Evolutionary conservation across 2,888 invertebrate genomes (phyloP), one percentile per base, ranked within the genome.

Genomic region (Cataglyphis albicans): DNA sequence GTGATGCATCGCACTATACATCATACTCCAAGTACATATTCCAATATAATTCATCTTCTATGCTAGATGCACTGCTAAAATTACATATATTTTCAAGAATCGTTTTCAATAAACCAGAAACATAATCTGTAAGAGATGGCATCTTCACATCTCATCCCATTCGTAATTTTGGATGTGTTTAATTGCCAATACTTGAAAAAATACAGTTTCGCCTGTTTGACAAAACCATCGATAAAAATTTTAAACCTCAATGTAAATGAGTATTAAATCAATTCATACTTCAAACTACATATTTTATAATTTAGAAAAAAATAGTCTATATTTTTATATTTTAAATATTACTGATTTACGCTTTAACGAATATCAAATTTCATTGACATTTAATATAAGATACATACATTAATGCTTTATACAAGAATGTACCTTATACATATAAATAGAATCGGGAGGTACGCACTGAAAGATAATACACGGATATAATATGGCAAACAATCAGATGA

Each of bases 401-500:
- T 48, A 15, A 44, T 44, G 41, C 12, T 44, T 44, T 44, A n/a
- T 57, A 44, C 0, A 55, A 35, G 55, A 35, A 38, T 21, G 6
- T 12, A 57, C 1, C 18, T 55, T 12, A 2, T 7, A 7, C 7
- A 38, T 25, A 55, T 18, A 3, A 6, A 7, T 21, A 57, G 10
- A 38, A 41, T 21, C 32, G 41, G 3, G 12, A 48, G n/a, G n/a
- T 48, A 32, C 15, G 38, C 65, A 10, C 6, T 21, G 18, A 10
- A 68, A 44, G 21, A 35, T 67, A 67, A 78, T 18, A 44, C 48
- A 67, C 18, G 18, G 9, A 67, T 25, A 7, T 44, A 25, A 44
- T 18, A 41, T 29, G 21, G 41, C 29, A 21, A 32, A 38, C 32
- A 76, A 25, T n/a, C 52, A 12, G 29, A 6, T 38, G 6, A 52